phyloP scores from a whole-genome alignment of 2,888 invertebrate species.

The Harpalus rufipes region DNA sequence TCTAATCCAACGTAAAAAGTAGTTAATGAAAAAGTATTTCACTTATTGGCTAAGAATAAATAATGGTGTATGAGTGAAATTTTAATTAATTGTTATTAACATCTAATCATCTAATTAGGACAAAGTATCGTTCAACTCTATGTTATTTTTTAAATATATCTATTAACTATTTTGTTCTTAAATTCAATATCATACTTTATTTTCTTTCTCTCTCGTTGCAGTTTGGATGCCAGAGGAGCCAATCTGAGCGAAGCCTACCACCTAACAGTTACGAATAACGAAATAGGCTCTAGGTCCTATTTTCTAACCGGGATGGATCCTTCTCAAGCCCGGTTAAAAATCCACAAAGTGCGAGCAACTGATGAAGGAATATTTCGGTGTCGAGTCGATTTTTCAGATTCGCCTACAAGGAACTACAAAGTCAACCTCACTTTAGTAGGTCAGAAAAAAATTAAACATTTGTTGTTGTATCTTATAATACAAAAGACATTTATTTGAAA shows the following conservation, averaged over 20 bases:
- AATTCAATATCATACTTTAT: not conserved
- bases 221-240: slow-evolving; percentile 88
- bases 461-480: too few relatives aligned
- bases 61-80: too few relatives aligned
- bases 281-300: slow-evolving; percentile 87
- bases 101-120: too few relatives aligned
- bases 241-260: slow-evolving; percentile 82
- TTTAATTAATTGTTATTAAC: too few relatives aligned
- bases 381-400: slow-evolving; percentile 92
- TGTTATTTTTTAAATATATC: too few relatives aligned
- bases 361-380: slow-evolving; percentile 94
- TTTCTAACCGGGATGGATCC: slow-evolving; percentile 86
- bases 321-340: slow-evolving; percentile 86
- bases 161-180: not conserved
- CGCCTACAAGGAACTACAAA: slow-evolving; percentile 91
- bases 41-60: too few relatives aligned
- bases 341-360: slow-evolving; percentile 84
- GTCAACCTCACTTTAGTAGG: slow-evolving; percentile 93
- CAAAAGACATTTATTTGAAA: too few relatives aligned
- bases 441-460: slow-evolving; percentile 77
- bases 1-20: too few relatives aligned
- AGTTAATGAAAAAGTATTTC: too few relatives aligned
- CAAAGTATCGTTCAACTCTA: too few relatives aligned
- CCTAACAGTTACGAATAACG: slow-evolving; percentile 86
- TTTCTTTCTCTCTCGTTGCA: slow-evolving; percentile 74